phyloP scores from a whole-genome alignment of 2,113 vertebrate genomes.

The Dunckerocampus dactyliophorus region DNA sequence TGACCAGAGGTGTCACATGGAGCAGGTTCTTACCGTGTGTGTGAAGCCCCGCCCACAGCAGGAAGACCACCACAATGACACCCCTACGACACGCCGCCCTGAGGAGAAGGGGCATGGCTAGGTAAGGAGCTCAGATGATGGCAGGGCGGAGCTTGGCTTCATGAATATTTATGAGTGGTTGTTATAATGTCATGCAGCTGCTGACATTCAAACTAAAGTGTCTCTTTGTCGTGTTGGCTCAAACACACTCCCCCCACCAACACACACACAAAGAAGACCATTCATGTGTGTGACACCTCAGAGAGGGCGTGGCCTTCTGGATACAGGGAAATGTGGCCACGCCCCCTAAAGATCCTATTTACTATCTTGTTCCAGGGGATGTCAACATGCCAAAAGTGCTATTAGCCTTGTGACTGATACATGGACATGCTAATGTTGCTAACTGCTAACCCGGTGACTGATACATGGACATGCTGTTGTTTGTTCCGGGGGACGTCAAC shows the following conservation, averaged over 20 bases:
- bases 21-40: not conserved
- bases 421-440: too few relatives aligned
- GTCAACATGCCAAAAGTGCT: too few relatives aligned
- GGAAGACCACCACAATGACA: not conserved
- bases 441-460: too few relatives aligned
- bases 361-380: too few relatives aligned
- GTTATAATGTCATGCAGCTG: slow-evolving; percentile 43
- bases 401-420: too few relatives aligned
- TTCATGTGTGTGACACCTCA: slow-evolving; percentile 32
- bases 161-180: slow-evolving; percentile 31
- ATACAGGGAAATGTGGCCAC: too few relatives aligned
- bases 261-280: slow-evolving; percentile 36
- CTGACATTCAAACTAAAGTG: slow-evolving; percentile 58
- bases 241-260: not conserved
- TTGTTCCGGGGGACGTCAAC: too few relatives aligned
- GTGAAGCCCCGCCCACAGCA: slow-evolving; percentile 3
- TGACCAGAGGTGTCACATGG: too few relatives aligned
- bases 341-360: too few relatives aligned
- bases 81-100: not conserved
- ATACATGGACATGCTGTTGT: too few relatives aligned
- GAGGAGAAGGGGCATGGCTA: not conserved
- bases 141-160: not conserved
- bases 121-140: too few relatives aligned
- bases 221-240: slow-evolving; percentile 47
- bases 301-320: too few relatives aligned